Base-by-base conservation (phyloP, 1,140 invertebrate species). In the Arctopsyche grandis region DNA sequence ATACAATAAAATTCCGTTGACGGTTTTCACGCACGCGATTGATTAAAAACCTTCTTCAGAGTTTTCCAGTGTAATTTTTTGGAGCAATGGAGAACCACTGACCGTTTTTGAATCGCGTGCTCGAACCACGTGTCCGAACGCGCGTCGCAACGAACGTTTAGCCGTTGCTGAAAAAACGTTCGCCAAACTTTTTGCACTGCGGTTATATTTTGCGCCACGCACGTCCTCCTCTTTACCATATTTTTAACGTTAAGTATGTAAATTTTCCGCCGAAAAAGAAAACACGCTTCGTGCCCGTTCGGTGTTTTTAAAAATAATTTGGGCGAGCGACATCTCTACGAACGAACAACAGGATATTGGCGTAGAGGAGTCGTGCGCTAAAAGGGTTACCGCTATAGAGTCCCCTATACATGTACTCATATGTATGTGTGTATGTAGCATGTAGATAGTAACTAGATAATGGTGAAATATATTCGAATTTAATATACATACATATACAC, bases 151-250 rank as follows among this genome's bases (percentile, higher is more conserved):
- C 58, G 58, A 22, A 5, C 58, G 9, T 60, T 60, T 16, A 1
- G 12, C 16, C 48, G 24, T 22, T 29, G 48, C 9, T 21, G 26
- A 66, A 66, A 16, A n/a, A 52, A 52, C 16, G 19, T 29, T 26
- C 63, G 63, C 10, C 10, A 22, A 66, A 66, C 22, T 66, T 29
- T 66, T 66, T 22, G 21, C 21, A 10, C 24, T 10, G 48, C 48
- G 21, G 63, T 38, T 38, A 38, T 38, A 38, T 38, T 38, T 38
- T 38, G 29, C 22, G 16, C 38, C 69, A 71, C 29, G 69, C 21
- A 71, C 43, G 44, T 24, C 69, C n/a, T 44, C 69, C 69, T 71
- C 22, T 46, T 71, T 71, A 29, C 69, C 69, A 71, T 71, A 71
- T 71, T 71, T 71, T 71, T 21, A 16, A 44, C 38, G 69, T 48